Evolutionary conservation across 92 coral and sea anemone genomes (phyloP).

Genomic region (Umimayanthus chanpuru): DNA sequence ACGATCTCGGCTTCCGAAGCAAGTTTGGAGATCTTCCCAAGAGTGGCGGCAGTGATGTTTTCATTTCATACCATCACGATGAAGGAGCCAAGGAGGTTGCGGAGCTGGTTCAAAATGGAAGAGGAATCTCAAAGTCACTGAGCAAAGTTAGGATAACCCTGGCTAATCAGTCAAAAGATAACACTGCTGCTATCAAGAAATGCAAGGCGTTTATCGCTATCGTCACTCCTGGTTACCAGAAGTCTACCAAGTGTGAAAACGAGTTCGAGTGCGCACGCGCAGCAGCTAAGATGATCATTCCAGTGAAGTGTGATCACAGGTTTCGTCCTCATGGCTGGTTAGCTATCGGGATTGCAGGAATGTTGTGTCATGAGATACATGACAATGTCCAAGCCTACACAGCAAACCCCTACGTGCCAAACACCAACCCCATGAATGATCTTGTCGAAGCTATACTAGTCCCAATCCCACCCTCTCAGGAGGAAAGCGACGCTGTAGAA

Average conservation of each 20-base stretch:
- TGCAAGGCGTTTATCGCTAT: conserved; percentile 58
- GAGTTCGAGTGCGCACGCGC: conserved; percentile 74
- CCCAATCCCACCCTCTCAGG: conserved; percentile 36
- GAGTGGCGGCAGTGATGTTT: neutral
- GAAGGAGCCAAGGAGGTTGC: conserved; percentile 37
- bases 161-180: conserved; percentile 23
- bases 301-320: conserved; percentile 35
- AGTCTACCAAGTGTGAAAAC: conserved; percentile 57
- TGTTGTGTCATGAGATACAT: conserved; percentile 32
- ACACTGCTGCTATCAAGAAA: conserved; percentile 15
- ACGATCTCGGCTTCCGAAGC: conserved; percentile 14
- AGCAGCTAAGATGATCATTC: conserved; percentile 53
- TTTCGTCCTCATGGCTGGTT: conserved; percentile 36
- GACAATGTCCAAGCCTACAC: conserved; percentile 34
- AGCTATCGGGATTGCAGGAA: conserved; percentile 32
- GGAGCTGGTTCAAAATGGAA: conserved; percentile 17
- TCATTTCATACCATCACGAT: conserved; percentile 29
- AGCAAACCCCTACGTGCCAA: conserved; percentile 13
- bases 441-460: conserved; percentile 34
- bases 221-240: conserved; percentile 61
- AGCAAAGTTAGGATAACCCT: conserved; percentile 24
- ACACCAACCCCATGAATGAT: conserved; percentile 41
- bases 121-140: conserved; percentile 29
- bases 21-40: conserved; percentile 26
- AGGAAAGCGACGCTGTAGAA: conserved; percentile 18